A percentile compares a stretch with the other conserved stretches of the same genome.
Conservation (phyloP, 1,140 invertebrate genomes). For the Hyles vespertilio region DNA sequence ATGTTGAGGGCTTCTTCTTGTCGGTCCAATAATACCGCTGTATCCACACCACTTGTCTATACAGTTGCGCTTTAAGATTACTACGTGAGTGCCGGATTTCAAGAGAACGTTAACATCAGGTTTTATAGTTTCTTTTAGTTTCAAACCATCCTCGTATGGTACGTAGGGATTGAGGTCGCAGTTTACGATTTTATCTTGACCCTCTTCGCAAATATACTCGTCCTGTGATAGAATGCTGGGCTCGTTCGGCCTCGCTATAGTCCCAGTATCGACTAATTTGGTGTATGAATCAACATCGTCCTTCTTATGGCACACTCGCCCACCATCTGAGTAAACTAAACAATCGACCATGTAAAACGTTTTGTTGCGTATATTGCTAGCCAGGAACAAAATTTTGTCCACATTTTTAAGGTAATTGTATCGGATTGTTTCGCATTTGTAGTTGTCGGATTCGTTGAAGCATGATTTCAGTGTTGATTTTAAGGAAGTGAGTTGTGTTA, state of each 20-base stretch:
- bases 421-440: conserved; percentile 43
- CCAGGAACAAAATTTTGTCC: conserved; percentile 54
- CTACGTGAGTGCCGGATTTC: conserved; percentile 33
- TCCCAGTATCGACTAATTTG: conserved; percentile 45
- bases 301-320: conserved; percentile 52
- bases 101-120: conserved; percentile 37
- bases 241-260: conserved; percentile 43
- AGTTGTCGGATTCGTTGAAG: conserved; percentile 24
- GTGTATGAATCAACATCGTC: conserved; percentile 38
- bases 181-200: conserved; percentile 27
- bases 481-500: conserved; percentile 39
- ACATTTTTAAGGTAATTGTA: conserved; percentile 50
- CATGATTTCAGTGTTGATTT: conserved; percentile 35
- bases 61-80: conserved; percentile 39
- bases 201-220: conserved; percentile 59
- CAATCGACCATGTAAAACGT: conserved; percentile 56
- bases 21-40: conserved; percentile 23
- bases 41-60: conserved; percentile 50
- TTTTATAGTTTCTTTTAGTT: conserved; percentile 29
- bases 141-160: conserved; percentile 34
- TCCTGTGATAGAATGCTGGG: conserved; percentile 48
- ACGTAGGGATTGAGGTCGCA: conserved; percentile 49
- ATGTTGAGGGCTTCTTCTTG: conserved; percentile 19
- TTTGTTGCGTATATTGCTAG: conserved; percentile 44
- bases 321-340: conserved; percentile 48